Evolutionary conservation across 2,888 invertebrate genomes (phyloP).

Genomic region (Rotaria magnacalcarata): DNA sequence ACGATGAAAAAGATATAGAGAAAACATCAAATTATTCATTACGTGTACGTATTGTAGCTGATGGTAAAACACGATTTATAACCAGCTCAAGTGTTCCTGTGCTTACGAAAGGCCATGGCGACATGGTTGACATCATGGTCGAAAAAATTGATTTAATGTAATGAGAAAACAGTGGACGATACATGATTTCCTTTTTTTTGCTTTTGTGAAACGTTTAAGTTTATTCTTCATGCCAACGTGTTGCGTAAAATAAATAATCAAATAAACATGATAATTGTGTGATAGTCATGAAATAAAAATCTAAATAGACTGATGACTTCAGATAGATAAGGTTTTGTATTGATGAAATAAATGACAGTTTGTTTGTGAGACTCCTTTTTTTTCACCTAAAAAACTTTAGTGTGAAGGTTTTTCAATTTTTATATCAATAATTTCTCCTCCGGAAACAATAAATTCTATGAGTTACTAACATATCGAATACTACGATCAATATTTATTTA

Average conservation of each 20-base stretch:
- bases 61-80: conserved; percentile 37
- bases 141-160: conserved; percentile 36
- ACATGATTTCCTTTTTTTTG: not conserved
- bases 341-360: too few species aligned
- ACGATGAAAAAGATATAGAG: conserved; percentile 35
- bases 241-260: not conserved
- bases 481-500: too few species aligned
- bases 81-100: not conserved
- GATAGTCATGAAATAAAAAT: not conserved
- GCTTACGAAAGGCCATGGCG: conserved; percentile 11
- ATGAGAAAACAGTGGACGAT: not conserved
- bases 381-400: too few species aligned
- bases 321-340: too few species aligned
- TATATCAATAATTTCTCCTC: too few species aligned
- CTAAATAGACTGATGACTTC: too few species aligned
- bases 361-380: too few species aligned
- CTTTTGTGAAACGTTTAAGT: not conserved
- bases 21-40: not conserved
- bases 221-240: not conserved
- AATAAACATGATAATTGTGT: not conserved
- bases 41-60: conserved; percentile 33
- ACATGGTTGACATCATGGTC: not conserved
- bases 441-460: too few species aligned
- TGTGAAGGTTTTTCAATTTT: too few species aligned
- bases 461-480: too few species aligned